Evolutionary conservation across 2,113 vertebrate genomes (phyloP).

Genomic region (Phyllostomus hastatus): DNA sequence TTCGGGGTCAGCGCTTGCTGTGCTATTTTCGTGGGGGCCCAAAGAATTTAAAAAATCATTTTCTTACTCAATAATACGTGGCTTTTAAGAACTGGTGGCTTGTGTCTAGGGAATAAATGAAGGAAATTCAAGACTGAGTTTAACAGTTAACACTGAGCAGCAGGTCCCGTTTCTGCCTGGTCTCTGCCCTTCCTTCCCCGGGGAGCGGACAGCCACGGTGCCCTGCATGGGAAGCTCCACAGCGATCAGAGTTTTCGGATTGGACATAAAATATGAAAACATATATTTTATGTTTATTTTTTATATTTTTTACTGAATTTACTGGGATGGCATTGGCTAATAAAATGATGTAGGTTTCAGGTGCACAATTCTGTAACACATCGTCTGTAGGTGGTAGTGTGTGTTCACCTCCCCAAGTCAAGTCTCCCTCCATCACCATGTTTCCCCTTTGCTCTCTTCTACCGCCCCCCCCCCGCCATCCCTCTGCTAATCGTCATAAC

Average conservation of each 20-base stretch:
- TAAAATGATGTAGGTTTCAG: not conserved
- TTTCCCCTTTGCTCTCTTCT: not conserved
- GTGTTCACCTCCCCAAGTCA: not conserved
- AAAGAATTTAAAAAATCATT: not conserved
- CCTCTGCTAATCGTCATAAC: not conserved
- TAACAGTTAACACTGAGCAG: not conserved
- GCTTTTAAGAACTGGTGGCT: not conserved
- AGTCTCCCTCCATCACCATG: not conserved
- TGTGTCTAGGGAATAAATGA: not conserved
- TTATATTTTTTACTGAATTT: not conserved
- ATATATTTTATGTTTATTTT: not conserved
- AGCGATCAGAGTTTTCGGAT: not conserved
- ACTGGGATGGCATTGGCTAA: not conserved
- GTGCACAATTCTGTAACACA: not conserved
- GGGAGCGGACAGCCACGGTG: not conserved
- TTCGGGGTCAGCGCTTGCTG: not conserved
- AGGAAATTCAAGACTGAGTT: not conserved
- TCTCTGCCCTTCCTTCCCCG: not conserved
- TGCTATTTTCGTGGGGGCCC: not conserved
- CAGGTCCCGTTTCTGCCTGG: not conserved
- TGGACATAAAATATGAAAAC: constrained; percentile 1
- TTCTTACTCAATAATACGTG: not conserved
- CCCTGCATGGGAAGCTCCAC: not conserved
- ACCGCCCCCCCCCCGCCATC: too few relatives aligned
- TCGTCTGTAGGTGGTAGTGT: not conserved